These are phyloP conservation scores for Homarus americanus DNA, from an alignment of 1,140 invertebrate species.

Conservation along the genomic window DNA sequence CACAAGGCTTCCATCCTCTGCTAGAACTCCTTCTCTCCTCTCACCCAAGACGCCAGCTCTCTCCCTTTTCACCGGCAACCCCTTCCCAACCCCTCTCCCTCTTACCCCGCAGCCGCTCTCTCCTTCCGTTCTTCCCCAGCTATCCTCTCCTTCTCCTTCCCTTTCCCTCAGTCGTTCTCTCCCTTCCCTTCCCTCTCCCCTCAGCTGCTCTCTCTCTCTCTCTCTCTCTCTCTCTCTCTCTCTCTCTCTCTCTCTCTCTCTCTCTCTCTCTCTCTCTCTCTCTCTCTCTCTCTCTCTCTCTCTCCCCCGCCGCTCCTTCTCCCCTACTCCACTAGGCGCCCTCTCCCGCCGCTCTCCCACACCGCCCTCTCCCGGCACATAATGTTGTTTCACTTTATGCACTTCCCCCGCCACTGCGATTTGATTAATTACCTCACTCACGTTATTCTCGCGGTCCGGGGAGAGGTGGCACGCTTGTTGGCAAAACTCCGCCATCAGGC, in stretches of 20 bases:
- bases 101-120: not conserved
- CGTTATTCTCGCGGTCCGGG: constrained; percentile 45
- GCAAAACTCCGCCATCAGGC: too few species aligned
- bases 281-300: not conserved
- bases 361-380: constrained; percentile 13
- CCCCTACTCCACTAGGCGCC: not conserved
- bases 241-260: constrained; percentile 11
- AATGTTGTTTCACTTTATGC: constrained; percentile 56
- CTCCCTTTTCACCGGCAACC: not conserved
- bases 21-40: too few species aligned
- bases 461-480: too few species aligned
- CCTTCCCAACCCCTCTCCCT: constrained; percentile 16
- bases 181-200: not conserved
- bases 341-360: not conserved
- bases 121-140: not conserved
- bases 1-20: too few species aligned
- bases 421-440: constrained; percentile 64
- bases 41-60: not conserved
- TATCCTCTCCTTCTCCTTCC: not conserved
- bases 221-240: not conserved
- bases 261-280: not conserved
- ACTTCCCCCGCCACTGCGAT: constrained; percentile 54
- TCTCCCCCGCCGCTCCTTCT: not conserved
- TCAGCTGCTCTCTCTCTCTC: not conserved
- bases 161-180: not conserved